Evolutionary conservation across 2,888 invertebrate species (phyloP).

Genomic region (Polietes domitor): DNA sequence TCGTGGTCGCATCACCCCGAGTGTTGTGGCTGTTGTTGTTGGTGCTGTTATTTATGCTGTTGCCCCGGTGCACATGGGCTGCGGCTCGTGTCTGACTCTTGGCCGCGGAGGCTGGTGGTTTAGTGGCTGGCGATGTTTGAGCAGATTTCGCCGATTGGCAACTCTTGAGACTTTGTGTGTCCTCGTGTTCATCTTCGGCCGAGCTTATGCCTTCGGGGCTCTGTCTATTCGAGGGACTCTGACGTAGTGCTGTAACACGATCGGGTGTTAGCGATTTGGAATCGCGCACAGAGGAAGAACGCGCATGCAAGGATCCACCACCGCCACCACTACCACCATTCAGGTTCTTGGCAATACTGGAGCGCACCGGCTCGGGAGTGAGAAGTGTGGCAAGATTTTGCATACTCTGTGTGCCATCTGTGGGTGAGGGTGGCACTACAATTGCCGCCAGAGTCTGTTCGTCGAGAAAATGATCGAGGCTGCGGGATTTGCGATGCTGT

Average conservation of each 20-base stretch:
- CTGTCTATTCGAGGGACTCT: conserved; percentile 72
- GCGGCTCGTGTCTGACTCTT: conserved; percentile 73
- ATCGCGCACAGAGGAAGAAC: conserved; percentile 69
- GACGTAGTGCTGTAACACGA: conserved; percentile 63
- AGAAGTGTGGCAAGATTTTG: conserved; percentile 78
- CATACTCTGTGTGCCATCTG: conserved; percentile 79
- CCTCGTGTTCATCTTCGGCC: conserved; percentile 79
- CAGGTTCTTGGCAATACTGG: conserved; percentile 43
- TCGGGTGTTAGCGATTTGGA: conserved; percentile 78
- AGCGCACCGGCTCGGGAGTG: conserved; percentile 70
- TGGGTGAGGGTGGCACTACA: conserved; percentile 70
- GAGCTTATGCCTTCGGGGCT: conserved; percentile 80
- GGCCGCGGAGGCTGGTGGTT: conserved; percentile 51
- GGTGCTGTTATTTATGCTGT: conserved; percentile 69
- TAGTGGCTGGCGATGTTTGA: conserved; percentile 39
- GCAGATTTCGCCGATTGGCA: conserved; percentile 52
- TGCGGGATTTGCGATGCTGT: conserved; percentile 83
- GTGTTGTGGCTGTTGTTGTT: conserved; percentile 67
- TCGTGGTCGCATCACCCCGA: conserved; percentile 40
- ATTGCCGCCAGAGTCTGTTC: conserved; percentile 78
- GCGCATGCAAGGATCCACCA: conserved; percentile 31
- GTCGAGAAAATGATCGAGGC: conserved; percentile 85
- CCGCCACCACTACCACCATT: conserved; percentile 8
- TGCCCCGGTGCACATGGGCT: conserved; percentile 76
- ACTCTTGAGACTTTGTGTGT: conserved; percentile 69